Conservation (phyloP, 2,797 vertebrate species). For the Myoxocephalus aenaeus region DNA sequence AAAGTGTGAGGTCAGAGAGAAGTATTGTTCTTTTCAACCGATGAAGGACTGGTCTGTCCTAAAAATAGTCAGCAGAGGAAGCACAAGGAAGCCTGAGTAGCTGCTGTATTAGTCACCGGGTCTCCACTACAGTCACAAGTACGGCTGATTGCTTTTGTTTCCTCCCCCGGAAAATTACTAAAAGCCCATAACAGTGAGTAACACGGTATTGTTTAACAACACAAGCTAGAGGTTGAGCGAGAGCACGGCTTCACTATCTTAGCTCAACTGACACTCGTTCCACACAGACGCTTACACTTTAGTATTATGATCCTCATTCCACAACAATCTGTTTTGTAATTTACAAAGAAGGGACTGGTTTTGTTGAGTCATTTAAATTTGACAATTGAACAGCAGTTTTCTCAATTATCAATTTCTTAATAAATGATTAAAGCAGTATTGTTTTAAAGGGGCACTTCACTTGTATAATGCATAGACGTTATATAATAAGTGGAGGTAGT, state of each 20-base stretch:
- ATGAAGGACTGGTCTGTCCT: slow-evolving; percentile 31
- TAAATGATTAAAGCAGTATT: not conserved
- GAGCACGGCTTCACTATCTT: not conserved
- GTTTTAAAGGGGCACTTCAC: not conserved
- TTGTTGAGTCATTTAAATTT: not conserved
- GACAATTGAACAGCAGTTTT: no score
- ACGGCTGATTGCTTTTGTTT: slow-evolving; percentile 53
- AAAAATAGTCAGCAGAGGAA: slow-evolving; percentile 52
- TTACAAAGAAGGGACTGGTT: not conserved
- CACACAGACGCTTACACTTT: not conserved
- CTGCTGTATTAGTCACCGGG: slow-evolving; percentile 60
- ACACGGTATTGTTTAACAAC: slow-evolving; percentile 24
- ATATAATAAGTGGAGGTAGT: no score
- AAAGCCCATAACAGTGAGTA: slow-evolving; percentile 39
- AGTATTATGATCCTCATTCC: not conserved
- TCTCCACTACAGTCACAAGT: slow-evolving; percentile 46
- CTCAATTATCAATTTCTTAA: not conserved
- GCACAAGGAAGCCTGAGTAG: slow-evolving; percentile 53
- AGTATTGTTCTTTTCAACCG: slow-evolving; percentile 34
- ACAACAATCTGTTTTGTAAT: not conserved
- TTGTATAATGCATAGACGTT: no score
- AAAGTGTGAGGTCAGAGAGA: slow-evolving; percentile 35
- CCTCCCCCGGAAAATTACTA: slow-evolving; percentile 49
- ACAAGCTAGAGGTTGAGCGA: not conserved
- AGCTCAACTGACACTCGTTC: not conserved